phyloP scores from a whole-genome alignment of 37 sponge, comb jelly and placozoan genomes.

The Spongilla lacustris region DNA sequence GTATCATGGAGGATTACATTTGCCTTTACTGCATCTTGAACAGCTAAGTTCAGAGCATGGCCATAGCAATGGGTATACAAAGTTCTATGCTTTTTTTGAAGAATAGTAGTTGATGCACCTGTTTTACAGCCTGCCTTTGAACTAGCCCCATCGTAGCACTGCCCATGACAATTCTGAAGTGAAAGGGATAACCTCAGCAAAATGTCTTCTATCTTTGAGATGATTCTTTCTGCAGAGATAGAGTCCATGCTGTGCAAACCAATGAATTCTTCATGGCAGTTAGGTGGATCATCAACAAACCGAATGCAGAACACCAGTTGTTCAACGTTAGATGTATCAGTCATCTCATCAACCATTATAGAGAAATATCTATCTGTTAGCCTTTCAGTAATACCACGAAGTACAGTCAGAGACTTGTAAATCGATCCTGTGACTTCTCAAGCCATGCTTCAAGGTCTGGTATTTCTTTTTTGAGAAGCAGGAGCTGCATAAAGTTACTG shows the following conservation, averaged over 20 bases:
- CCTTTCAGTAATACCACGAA: background rate
- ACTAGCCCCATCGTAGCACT: constrained; percentile 59
- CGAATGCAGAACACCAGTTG: constrained; percentile 40
- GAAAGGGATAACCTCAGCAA: constrained; percentile 32
- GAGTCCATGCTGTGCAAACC: constrained; percentile 30
- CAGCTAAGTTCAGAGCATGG: constrained; percentile 57
- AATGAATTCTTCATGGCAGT: constrained; percentile 42
- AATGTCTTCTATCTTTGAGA: constrained; percentile 35
- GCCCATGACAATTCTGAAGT: constrained; percentile 44
- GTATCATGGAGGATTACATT: constrained; percentile 32
- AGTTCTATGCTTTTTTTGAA: constrained; percentile 18
- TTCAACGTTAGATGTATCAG: constrained; percentile 37
- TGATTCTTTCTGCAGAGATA: constrained; percentile 12
- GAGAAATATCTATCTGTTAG: constrained; percentile 21
- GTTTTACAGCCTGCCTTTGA: constrained; percentile 37
- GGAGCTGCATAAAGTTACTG: constrained; percentile 48
- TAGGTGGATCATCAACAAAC: constrained; percentile 16
- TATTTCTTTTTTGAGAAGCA: constrained; percentile 16
- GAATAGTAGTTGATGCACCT: constrained; percentile 34
- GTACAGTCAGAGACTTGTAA: constrained; percentile 11
- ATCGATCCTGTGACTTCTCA: constrained; percentile 17
- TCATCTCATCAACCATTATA: constrained; percentile 49
- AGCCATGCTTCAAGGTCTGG: constrained; percentile 24
- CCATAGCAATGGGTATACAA: constrained; percentile 64
- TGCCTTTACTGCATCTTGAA: constrained; percentile 48